Conservation (phyloP, 2,888 invertebrate genomes). For the Eupeodes luniger region DNA sequence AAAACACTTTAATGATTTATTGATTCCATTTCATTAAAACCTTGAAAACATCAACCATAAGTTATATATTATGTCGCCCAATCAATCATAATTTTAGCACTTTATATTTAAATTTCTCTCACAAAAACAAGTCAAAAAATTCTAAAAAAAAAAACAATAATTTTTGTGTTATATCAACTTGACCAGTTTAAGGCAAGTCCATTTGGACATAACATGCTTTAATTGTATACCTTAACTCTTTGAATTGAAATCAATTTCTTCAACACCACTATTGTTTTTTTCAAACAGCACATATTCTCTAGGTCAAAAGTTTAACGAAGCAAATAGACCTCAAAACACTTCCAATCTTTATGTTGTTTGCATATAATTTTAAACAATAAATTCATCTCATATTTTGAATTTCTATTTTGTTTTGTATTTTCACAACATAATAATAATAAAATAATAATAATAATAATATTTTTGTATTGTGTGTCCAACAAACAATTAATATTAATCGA, state of each 20-base stretch:
- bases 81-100: too few species aligned
- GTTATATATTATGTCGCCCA: too few species aligned
- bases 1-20: too few species aligned
- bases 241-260: constrained; percentile 21
- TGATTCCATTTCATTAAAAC: too few species aligned
- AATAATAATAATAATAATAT: constrained; percentile 2
- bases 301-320: background rate
- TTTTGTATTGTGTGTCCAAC: constrained; percentile 12
- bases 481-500: constrained; percentile 46
- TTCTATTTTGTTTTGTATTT: background rate
- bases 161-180: background rate
- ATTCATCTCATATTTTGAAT: background rate
- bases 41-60: too few species aligned
- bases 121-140: too few species aligned
- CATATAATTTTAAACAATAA: background rate
- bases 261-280: background rate
- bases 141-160: too few species aligned
- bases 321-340: background rate
- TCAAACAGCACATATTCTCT: background rate
- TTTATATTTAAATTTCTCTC: too few species aligned
- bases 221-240: background rate
- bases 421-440: background rate
- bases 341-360: background rate
- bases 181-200: constrained; percentile 1
- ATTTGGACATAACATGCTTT: constrained; percentile 7